Conservation (phyloP, 2,888 invertebrate species). For the Drosophila emarginata region DNA sequence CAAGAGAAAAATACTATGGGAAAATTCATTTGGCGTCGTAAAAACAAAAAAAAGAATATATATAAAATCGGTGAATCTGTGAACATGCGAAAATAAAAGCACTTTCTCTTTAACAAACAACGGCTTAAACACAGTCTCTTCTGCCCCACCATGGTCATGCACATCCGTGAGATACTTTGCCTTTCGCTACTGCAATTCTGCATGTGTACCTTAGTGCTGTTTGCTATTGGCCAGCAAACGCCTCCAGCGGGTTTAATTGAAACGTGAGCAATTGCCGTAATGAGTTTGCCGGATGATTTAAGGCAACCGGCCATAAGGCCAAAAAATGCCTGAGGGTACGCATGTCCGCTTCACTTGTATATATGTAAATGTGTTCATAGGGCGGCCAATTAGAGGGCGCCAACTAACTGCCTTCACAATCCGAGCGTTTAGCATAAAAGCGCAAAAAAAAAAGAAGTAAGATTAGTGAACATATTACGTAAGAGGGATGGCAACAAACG, state of each 20-base stretch:
- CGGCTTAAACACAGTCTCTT: constrained; percentile 3
- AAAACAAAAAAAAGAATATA: constrained; percentile 12
- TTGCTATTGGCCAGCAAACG: constrained; percentile 5
- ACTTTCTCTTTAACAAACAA: constrained; percentile 42
- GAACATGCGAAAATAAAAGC: constrained; percentile 33
- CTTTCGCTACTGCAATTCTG: not conserved
- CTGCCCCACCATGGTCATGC: constrained; percentile 11
- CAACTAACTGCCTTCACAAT: constrained; percentile 45
- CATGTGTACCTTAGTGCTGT: not conserved
- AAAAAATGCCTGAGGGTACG: constrained; percentile 19
- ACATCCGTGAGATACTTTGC: constrained; percentile 32
- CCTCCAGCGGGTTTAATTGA: constrained; percentile 52
- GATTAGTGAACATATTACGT: constrained; percentile 21
- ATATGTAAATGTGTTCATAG: constrained; percentile 33
- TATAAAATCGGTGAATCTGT: constrained; percentile 20
- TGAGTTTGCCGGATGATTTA: constrained; percentile 50
- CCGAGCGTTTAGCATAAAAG: constrained; percentile 46
- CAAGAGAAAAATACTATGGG: constrained; percentile 32
- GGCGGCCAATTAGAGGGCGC: constrained; percentile 46
- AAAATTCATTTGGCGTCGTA: constrained; percentile 37
- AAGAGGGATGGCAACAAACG: constrained; percentile 11
- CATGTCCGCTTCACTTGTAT: constrained; percentile 12
- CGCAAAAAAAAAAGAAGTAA: constrained; percentile 33
- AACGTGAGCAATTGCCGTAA: constrained; percentile 53
- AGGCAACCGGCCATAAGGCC: constrained; percentile 10